Conservation (phyloP, 2,888 invertebrate species). For the Sicus ferrugineus region DNA sequence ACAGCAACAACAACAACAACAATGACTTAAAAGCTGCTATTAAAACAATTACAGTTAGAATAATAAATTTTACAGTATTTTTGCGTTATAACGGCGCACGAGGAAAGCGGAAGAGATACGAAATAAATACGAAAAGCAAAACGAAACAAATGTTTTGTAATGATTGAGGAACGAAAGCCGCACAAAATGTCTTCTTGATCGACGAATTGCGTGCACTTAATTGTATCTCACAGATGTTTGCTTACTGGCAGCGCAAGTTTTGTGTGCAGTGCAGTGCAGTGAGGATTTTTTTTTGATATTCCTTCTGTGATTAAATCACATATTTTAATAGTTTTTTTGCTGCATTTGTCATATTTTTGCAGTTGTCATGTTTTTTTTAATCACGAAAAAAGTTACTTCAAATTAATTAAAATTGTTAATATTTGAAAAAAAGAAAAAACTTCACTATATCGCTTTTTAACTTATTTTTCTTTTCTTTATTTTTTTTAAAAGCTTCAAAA, state of each 20-base stretch:
- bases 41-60: not conserved
- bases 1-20: not conserved
- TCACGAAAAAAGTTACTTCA: no score
- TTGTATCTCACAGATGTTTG: conserved; percentile 58
- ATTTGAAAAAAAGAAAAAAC: no score
- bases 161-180: conserved; percentile 51
- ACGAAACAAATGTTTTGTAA: conserved; percentile 46
- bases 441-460: no score
- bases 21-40: not conserved
- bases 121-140: conserved; percentile 42
- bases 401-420: no score
- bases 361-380: no score
- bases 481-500: no score
- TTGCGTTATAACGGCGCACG: not conserved
- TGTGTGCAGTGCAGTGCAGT: conserved; percentile 2
- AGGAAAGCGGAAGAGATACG: not conserved
- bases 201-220: conserved; percentile 64
- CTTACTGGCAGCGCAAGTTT: conserved; percentile 53
- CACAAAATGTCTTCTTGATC: conserved; percentile 62
- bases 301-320: not conserved
- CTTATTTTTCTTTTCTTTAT: no score
- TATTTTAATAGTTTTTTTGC: no score
- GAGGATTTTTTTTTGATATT: not conserved
- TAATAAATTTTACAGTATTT: not conserved
- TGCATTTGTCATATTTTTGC: no score